phyloP scores from a whole-genome alignment of 2,113 vertebrate genomes.

The Tragelaphus imberbis region DNA sequence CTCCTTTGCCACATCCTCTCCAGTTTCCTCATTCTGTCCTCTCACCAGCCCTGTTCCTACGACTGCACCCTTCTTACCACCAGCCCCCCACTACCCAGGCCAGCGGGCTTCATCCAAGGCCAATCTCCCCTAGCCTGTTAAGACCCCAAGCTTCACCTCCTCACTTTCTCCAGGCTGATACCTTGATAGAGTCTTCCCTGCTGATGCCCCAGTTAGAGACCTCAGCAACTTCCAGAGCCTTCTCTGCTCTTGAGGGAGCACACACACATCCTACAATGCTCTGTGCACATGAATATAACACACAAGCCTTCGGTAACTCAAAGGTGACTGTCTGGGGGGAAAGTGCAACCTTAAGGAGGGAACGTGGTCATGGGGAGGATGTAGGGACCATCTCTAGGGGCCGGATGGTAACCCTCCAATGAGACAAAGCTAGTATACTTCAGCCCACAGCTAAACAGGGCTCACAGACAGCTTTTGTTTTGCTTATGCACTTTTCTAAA shows the following conservation, averaged over 20 bases:
- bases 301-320: not conserved
- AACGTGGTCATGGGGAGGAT: not conserved
- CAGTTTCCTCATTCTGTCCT: not conserved
- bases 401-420: not conserved
- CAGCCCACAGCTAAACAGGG: not conserved
- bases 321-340: rapidly evolving
- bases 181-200: too few relatives aligned
- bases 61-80: not conserved
- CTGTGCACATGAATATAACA: rapidly evolving
- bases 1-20: not conserved
- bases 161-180: not conserved
- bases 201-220: not conserved
- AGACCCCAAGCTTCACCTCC: not conserved
- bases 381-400: not conserved
- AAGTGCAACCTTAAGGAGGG: too few relatives aligned
- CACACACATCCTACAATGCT: rapidly evolving
- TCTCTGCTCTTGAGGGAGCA: not conserved
- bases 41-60: rapidly evolving
- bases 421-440: too few relatives aligned
- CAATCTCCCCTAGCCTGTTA: not conserved
- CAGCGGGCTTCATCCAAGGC: not conserved
- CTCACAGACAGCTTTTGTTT: not conserved
- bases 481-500: not conserved
- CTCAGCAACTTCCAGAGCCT: not conserved
- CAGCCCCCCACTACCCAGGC: not conserved